Evolutionary conservation across 1,140 invertebrate genomes (phyloP), one percentile per base, ranked within the genome.

Genomic region (Hydropsyche tenuis): DNA sequence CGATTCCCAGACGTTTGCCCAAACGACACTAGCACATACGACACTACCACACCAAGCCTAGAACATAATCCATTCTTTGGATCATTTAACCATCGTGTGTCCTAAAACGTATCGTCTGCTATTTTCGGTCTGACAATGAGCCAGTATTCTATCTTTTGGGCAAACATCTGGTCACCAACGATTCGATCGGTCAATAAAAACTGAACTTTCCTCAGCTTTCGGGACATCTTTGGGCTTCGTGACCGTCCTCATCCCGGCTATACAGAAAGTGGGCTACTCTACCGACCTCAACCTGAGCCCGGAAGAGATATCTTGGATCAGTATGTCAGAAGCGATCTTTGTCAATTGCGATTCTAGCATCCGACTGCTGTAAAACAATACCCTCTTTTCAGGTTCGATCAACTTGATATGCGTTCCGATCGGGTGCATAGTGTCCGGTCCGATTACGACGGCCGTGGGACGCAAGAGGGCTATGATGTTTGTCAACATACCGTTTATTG

Each of bases 391-490:
- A 70, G 68, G 68, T 37, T 70, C 68, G 0, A 56, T 70, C 11
- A 70, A 70, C 25, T 70, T 70, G 27, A 70, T 70, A 56, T 70
- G 68, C 18, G 68, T 70, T 27, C 68, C 68, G 0, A 48, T 70
- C 4, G 92, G 92, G 0, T 93, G 92, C 75, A 82, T 92, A 5
- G 80, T 90, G 9, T 93, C 92, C 0, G 93, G 92, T 0, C 80
- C 87, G 2, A 75, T 92, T 0, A 92, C 92, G 0, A 86, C 92
- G 63, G 87, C 88, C 0, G 78, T 92, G 12, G 92, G 92, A 0
- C 84, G 92, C 20, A 87, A 89, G 72, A 82, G 85, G 63, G 87
- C 91, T 0, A 94, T 94, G 92, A 88, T 92, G 80, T 80, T 92
- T 45, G 81, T 83, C 0, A 93, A 90, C 77, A 75, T 93, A 1